Base-by-base conservation (phyloP, 2,113 vertebrate genomes). In the Psettodes erumei region DNA sequence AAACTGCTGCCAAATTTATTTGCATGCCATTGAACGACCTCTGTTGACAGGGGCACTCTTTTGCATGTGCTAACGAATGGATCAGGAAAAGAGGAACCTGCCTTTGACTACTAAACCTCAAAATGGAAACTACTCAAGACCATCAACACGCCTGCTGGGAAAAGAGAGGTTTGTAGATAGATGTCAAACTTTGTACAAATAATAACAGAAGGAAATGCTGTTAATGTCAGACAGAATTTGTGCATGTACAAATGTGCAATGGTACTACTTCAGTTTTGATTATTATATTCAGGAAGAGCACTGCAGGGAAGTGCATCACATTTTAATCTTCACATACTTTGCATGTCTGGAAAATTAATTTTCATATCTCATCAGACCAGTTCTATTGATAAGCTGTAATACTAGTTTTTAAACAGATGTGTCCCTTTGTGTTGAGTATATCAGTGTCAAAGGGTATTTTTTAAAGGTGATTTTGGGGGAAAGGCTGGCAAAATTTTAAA, bases 11-110 rank as follows among this genome's bases (percentile, higher is more conserved):
- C 30, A 60, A 70, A 54, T 51, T 4, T 8, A 71, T 40, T 54
- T 66, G 25, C 65, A 79, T 75, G 27, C 59, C 23, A 37, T 19
- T n/a, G 8, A 70, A 21, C 35, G 58, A 69, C 64, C 23, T 40
- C 25, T 27, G 9, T 42, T 47, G 35, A 51, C 27, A 19, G 40
- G n/a, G n/a, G 11, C 48, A 80, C 42, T 42, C 0, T 42, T 71
- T 25, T 32, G 30, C 50, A 48, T 40, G 13, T 28, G 9, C 13
- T 30, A 12, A 37, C 9, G 30, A 55, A 38, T 47, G 27, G 51
- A 56, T 64, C 2, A 21, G 66, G 33, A 37, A 23, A 33, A 42
- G 25, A 58, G 32, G 37, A 64, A 23, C 8, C 21, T 19, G 27
- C 54, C 11, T 45, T 54, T 48, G 48, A 80, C 25, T 30, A 63